These are phyloP conservation scores for Dynastes maya DNA, from an alignment of 2,888 invertebrate species.

Conservation along the genomic window DNA sequence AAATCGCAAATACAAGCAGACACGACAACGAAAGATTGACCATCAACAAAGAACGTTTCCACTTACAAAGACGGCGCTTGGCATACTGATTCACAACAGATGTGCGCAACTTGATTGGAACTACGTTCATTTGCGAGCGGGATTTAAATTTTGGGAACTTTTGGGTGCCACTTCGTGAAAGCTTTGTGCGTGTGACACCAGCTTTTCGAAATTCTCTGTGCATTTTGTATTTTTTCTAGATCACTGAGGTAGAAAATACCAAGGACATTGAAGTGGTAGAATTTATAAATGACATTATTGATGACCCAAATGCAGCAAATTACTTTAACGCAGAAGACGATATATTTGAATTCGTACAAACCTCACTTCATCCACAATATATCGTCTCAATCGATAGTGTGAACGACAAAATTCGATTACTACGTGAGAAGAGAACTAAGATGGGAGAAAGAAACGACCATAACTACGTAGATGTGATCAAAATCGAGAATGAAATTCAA, in stretches of 20 bases:
- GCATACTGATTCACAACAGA: no score
- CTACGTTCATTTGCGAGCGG: no score
- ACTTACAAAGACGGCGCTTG: no score
- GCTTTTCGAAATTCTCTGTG: no score
- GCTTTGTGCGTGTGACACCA: no score
- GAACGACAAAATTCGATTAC: neutral
- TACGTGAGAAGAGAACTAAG: neutral
- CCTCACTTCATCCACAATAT: neutral
- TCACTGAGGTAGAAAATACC: neutral
- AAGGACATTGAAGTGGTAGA: neutral
- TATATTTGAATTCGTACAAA: neutral
- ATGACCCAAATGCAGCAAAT: slow-evolving; percentile 8
- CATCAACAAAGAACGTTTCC: no score
- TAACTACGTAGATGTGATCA: neutral
- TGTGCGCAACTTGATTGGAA: no score
- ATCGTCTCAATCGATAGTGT: neutral
- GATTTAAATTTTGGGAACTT: no score
- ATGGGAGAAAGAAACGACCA: neutral
- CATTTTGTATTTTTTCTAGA: neutral
- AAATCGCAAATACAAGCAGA: no score
- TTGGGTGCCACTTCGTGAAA: no score
- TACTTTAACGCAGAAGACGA: slow-evolving; percentile 16
- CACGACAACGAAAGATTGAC: no score
- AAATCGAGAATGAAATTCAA: neutral
- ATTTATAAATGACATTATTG: neutral